Conservation (phyloP, 2,113 vertebrate genomes). For the Poeciliopsis prolifica region DNA sequence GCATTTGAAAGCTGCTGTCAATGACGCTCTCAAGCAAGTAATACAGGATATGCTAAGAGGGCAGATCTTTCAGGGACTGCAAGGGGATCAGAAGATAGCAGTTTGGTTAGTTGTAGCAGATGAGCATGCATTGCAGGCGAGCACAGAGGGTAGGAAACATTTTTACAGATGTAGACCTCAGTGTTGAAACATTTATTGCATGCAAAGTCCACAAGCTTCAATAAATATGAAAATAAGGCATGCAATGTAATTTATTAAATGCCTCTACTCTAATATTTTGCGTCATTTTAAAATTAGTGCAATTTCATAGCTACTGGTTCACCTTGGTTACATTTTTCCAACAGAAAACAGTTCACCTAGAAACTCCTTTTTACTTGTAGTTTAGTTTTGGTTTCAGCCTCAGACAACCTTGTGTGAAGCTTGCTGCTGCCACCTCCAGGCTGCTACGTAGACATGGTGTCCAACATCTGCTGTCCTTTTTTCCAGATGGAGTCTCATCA, state of each 20-base stretch:
- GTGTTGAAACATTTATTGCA: not conserved
- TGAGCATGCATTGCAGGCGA: not conserved
- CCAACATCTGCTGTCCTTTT: not conserved
- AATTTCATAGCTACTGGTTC: not conserved
- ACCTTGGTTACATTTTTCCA: not conserved
- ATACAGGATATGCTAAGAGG: not conserved
- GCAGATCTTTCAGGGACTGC: not conserved
- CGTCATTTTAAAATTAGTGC: not conserved
- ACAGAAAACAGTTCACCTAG: not conserved
- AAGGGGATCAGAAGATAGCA: not conserved
- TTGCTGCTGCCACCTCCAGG: slow-evolving; percentile 6
- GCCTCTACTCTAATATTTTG: not conserved
- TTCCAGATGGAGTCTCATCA: not conserved
- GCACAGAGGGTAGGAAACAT: not conserved
- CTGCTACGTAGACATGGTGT: not conserved
- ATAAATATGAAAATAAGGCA: not conserved
- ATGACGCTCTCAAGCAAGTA: not conserved
- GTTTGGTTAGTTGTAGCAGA: not conserved
- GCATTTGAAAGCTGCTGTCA: slow-evolving; percentile 3
- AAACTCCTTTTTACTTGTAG: not conserved
- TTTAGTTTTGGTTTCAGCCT: not conserved
- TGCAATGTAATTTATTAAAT: not conserved
- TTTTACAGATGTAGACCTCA: not conserved
- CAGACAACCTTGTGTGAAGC: not conserved
- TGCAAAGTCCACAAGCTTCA: not conserved